Conservation (phyloP, 2,797 vertebrate species). For the Peromyscus melanophrys region DNA sequence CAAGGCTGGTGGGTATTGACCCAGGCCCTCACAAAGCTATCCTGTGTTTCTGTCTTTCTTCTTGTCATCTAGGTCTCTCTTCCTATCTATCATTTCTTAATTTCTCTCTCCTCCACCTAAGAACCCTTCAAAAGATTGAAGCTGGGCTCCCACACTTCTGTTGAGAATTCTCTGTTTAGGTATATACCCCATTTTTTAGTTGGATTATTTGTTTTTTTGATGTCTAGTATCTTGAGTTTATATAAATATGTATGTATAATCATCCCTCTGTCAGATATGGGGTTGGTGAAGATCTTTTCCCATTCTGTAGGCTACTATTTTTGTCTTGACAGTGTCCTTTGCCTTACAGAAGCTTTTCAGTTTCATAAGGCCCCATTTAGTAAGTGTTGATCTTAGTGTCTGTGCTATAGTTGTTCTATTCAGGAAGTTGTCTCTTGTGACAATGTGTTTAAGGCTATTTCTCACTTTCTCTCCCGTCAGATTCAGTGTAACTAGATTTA, state of each 20-base stretch:
- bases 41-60: too few relatives aligned
- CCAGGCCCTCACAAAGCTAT: too few relatives aligned
- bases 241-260: neutral
- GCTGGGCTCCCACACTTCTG: neutral
- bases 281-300: neutral
- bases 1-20: too few relatives aligned
- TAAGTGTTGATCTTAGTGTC: neutral
- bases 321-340: neutral
- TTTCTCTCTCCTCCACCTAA: too few relatives aligned
- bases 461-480: neutral
- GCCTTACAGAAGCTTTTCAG: neutral
- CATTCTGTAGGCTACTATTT: neutral
- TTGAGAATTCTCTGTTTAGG: neutral
- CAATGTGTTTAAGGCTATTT: neutral
- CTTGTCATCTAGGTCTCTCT: too few relatives aligned
- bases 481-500: neutral
- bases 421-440: neutral
- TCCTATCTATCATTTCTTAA: too few relatives aligned
- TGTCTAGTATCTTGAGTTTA: neutral
- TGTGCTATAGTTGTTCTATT: neutral
- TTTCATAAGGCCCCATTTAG: neutral
- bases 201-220: neutral
- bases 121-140: too few relatives aligned
- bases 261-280: neutral
- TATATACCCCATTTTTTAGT: neutral